Evolutionary conservation across 2,888 invertebrate species (phyloP).

Genomic region (Germaria angustata): DNA sequence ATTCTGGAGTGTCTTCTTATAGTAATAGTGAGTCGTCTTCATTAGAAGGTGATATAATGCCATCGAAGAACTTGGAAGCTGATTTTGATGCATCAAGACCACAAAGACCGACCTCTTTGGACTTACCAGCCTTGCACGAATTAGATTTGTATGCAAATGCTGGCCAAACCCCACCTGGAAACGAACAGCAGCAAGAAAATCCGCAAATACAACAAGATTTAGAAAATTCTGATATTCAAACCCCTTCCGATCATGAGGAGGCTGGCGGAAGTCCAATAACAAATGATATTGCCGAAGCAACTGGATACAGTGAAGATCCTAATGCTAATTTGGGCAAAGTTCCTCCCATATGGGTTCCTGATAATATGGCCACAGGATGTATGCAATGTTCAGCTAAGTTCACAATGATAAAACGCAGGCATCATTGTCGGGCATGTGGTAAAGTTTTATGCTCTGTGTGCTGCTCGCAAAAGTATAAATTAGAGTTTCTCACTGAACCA

Average conservation of each 20-base stretch:
- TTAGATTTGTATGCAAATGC: constrained; percentile 73
- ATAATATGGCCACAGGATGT: constrained; percentile 88
- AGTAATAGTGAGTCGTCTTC: constrained; percentile 73
- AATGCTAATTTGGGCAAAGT: constrained; percentile 84
- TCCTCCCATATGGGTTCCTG: constrained; percentile 93
- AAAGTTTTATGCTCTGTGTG: constrained; percentile 90
- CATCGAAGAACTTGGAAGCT: constrained; percentile 34
- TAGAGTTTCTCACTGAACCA: constrained; percentile 87
- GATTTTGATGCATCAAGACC: constrained; percentile 68
- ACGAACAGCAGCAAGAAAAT: constrained; percentile 61
- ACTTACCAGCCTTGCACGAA: constrained; percentile 72
- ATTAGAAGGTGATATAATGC: constrained; percentile 65
- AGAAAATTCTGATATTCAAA: neutral
- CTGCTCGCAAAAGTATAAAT: constrained; percentile 85
- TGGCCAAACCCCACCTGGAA: constrained; percentile 77
- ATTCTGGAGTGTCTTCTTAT: constrained; percentile 70
- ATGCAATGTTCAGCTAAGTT: constrained; percentile 91
- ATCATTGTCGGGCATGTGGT: constrained; percentile 94
- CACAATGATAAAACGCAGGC: constrained; percentile 89
- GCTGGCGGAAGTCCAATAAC: neutral
- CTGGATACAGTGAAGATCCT: constrained; percentile 75
- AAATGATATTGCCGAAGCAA: constrained; percentile 72
- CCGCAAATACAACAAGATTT: neutral
- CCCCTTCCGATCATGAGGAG: constrained; percentile 19
- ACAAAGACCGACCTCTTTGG: constrained; percentile 77